A percentile compares a stretch with the other conserved stretches of the same genome.
Evolutionary conservation across 2,888 invertebrate genomes (phyloP).

Genomic region (Diabrotica balteata): DNA sequence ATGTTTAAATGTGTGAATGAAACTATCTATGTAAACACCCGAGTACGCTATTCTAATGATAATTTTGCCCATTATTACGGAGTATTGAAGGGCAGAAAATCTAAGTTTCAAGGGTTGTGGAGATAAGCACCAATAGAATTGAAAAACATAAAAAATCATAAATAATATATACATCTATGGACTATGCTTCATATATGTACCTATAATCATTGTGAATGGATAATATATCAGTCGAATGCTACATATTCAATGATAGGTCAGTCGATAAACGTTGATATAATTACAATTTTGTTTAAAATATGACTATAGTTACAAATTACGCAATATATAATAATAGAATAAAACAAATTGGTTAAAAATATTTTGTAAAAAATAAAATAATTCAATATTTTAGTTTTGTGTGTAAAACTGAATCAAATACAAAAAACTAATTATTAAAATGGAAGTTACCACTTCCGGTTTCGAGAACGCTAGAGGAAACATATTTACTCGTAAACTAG

Average conservation of each 20-base stretch:
- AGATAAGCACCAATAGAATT: conserved; percentile 54
- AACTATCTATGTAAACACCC: conserved; percentile 16
- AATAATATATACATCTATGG: conserved; percentile 55
- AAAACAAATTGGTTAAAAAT: too few relatives aligned
- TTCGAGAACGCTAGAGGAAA: too few relatives aligned
- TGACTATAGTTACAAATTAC: too few relatives aligned
- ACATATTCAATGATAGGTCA: conserved; percentile 40
- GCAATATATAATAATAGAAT: too few relatives aligned
- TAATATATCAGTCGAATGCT: conserved; percentile 49
- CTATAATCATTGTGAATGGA: conserved; percentile 44
- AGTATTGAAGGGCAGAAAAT: conserved; percentile 47
- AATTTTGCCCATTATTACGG: conserved; percentile 52
- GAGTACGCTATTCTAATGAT: conserved; percentile 61
- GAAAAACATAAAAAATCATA: conserved; percentile 52
- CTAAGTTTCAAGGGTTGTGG: conserved; percentile 45
- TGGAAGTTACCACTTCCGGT: too few relatives aligned
- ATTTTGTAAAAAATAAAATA: too few relatives aligned
- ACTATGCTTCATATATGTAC: conserved; percentile 42
- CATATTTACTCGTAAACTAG: too few relatives aligned
- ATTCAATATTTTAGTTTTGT: too few relatives aligned
- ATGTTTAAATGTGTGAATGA: conserved; percentile 29
- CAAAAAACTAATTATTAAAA: too few relatives aligned
- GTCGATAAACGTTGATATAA: conserved; percentile 12
- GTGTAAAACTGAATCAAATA: too few relatives aligned
- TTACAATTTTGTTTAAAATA: too few relatives aligned